Evolutionary conservation across 2,888 invertebrate species (phyloP), one percentile per base, ranked within the genome.

Genomic region (Lymantria dispar): DNA sequence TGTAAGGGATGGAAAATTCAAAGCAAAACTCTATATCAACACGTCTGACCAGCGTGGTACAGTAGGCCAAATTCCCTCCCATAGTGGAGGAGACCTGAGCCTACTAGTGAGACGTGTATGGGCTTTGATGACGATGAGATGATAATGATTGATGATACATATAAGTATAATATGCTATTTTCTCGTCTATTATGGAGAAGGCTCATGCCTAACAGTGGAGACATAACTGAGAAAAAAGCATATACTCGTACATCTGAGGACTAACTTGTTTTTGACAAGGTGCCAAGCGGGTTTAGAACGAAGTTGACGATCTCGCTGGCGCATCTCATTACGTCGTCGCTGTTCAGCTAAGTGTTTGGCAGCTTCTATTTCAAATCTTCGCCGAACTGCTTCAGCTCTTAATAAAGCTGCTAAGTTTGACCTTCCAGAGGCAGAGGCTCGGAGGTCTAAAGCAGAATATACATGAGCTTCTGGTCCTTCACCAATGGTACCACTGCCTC

Each of bases 271-370:
- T 64, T 91, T 93, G 14, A 95, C 85, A 33, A 94, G 88, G 76
- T 93, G 93, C 95, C 95, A 95, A n/a, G 94, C 94, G 0, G 95
- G 95, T 68, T 94, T 94, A 22, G 87, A 80, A 13, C 95, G 86
- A 43, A 94, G 84, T 41, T 94, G 70, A 40, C 93, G 92, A 66
- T 94, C 94, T 30, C 93, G 84, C 68, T 94, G 87, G 51, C 92
- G 90, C 45, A 92, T 82, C 68, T 94, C 94, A 48, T 93, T 90
- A 60, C 92, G 88, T 11, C 93, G 78, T 22, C 93, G 92, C 45
- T 92, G 93, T 56, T 95, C 94, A 13, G 93, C 93, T 47, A 94
- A 71, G 59, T 88, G 87, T 43, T 87, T 86, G 8, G 92, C 89
- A 54, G 94, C 92, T 58, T 95, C 95, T 59, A 92, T 78, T 73